Percentiles rank a stretch among this genome's conserved stretches.
phyloP scores from a whole-genome alignment of 2,113 vertebrate genomes.

The Ancistrus triradiatus region DNA sequence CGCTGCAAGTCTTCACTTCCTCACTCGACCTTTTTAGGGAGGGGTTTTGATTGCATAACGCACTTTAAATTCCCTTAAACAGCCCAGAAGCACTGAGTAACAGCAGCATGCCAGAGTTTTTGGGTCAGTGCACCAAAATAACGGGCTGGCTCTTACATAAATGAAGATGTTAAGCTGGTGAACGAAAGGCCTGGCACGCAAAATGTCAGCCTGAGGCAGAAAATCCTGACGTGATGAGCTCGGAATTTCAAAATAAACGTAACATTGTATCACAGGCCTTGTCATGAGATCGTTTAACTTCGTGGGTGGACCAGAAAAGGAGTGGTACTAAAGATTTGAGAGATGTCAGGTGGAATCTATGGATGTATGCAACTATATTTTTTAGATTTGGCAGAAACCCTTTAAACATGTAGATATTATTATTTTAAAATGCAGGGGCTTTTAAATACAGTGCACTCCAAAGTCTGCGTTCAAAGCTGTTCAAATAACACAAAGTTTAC shows the following conservation, averaged over 20 bases:
- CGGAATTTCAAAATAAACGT: neutral
- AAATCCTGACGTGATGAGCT: neutral
- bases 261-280: neutral
- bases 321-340: no score
- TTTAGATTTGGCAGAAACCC: no score
- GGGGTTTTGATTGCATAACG: slow-evolving; percentile 12
- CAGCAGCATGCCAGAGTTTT: slow-evolving; percentile 1
- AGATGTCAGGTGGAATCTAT: no score
- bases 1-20: neutral
- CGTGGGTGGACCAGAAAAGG: neutral
- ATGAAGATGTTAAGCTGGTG: neutral
- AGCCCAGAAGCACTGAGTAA: neutral
- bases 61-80: slow-evolving; percentile 18
- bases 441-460: no score
- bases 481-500: no score
- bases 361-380: no score
- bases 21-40: neutral
- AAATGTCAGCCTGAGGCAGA: neutral
- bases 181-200: neutral
- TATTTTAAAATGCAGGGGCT: no score
- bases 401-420: no score
- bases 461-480: no score
- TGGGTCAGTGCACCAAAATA: slow-evolving; percentile 5
- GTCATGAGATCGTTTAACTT: neutral
- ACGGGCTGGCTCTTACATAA: neutral